Evolutionary conservation across 2,113 vertebrate genomes (phyloP), one percentile per base, ranked within the genome.

Genomic region (Bos javanicus): DNA sequence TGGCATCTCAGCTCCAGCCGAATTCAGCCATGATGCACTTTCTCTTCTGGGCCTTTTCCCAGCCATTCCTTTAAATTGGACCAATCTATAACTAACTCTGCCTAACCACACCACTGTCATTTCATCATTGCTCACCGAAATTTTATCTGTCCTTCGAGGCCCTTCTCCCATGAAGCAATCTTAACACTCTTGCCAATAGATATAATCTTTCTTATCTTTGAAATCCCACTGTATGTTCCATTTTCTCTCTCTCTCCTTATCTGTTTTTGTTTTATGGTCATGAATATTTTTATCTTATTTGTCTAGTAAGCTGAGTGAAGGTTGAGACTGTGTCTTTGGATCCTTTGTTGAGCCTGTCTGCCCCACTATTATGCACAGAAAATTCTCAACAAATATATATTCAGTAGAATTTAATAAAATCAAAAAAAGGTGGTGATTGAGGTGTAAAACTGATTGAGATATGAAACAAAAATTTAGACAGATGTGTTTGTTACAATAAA

Each of bases 261-360:
- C 39, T 87, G 19, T 50, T 60, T 82, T 91, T 92, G 26, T 60
- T 74, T 85, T 82, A 33, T 59, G 43, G 39, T 59, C 48, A 14
- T 82, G 39, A 56, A 64, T 94, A 50, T 46, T 95, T 96, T 92
- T 87, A 60, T 88, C 48, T 85, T 54, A 82, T 46, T 76, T 97
- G 52, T 91, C 62, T 50, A 74, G 56, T 81, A 88, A 85, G 14
- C 85, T 78, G 67, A 90, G 50, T 87, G 19, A 83, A 93, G 71
- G 13, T 13, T 33, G 25, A 85, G 48, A 59, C 33, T 30, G 4
- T 39, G 11, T 62, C 60, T 87, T 71, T 67, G 59, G n/a, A 52
- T 78, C 71, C 7, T 86, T 19, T n/a, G 5, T 11, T 64, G 25
- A 52, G 15, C 30, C 56, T 90, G 1, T 59, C 26, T 67, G 62